Percentiles rank a stretch among this genome's conserved stretches.
These are phyloP conservation scores for Cossypha heuglini DNA, from an alignment of 2,797 vertebrate genomes.

Conservation along the genomic window DNA sequence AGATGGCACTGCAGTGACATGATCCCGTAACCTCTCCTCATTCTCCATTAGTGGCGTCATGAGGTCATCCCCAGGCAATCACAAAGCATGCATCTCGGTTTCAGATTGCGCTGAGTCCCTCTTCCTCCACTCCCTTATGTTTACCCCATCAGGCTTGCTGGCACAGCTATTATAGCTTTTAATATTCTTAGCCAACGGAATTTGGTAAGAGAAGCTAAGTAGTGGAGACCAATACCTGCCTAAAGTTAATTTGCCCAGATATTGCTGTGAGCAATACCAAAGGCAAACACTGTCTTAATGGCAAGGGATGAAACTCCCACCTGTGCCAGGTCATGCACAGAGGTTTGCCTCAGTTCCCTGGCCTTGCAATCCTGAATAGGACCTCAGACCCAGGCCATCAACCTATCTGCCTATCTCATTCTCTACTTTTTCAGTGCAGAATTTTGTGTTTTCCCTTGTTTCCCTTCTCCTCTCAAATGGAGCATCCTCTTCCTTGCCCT, in stretches of 20 bases:
- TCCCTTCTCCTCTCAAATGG: neutral
- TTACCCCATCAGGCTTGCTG: neutral
- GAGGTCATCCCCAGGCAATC: neutral
- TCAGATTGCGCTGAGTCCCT: neutral
- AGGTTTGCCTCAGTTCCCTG: neutral
- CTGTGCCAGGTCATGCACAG: neutral
- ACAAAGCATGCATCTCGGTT: neutral
- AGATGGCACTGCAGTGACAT: slow-evolving; percentile 29
- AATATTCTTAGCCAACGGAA: neutral
- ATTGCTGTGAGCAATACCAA: neutral
- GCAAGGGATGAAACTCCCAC: neutral
- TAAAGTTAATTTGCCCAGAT: neutral
- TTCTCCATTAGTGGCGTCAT: fast-evolving
- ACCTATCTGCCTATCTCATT: neutral
- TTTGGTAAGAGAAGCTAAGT: neutral
- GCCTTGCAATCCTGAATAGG: neutral
- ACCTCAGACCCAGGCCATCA: neutral
- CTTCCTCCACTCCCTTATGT: neutral
- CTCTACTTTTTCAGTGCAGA: neutral
- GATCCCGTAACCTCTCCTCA: neutral
- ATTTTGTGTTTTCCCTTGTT: neutral
- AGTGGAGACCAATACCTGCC: neutral
- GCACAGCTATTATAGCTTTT: neutral
- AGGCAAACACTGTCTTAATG: neutral
- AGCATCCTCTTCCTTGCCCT: neutral